phyloP scores from a whole-genome alignment of 2,797 vertebrate genomes.

The Pseudochromis fuscus region DNA sequence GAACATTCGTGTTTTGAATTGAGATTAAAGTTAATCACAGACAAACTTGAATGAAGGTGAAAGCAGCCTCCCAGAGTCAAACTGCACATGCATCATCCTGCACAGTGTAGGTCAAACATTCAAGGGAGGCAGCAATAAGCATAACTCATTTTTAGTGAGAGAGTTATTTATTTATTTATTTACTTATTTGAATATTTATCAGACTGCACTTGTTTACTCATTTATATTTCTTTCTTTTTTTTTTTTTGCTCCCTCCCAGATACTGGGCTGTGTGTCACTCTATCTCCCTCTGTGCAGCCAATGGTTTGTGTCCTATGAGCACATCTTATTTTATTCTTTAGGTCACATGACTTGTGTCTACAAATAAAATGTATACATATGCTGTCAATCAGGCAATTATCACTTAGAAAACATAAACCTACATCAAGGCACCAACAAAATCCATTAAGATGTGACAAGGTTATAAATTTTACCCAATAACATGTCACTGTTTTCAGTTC shows the following conservation, averaged over 20 bases:
- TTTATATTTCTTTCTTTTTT: neutral
- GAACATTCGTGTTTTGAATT: neutral
- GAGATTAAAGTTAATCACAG: neutral
- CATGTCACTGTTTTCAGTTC: too few relatives aligned
- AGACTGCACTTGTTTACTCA: neutral
- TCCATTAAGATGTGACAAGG: too few relatives aligned
- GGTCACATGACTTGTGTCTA: neutral
- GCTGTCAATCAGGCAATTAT: too few relatives aligned
- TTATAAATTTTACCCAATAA: too few relatives aligned
- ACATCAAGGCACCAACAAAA: too few relatives aligned
- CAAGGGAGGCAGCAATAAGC: neutral
- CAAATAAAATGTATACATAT: neutral
- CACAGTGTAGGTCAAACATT: neutral
- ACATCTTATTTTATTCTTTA: neutral
- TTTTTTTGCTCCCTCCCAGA: too few relatives aligned
- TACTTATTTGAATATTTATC: neutral
- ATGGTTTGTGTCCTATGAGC: too few relatives aligned
- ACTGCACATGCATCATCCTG: neutral
- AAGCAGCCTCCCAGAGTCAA: neutral
- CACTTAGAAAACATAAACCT: too few relatives aligned
- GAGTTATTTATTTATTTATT: neutral
- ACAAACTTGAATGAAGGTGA: neutral
- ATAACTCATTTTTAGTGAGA: neutral
- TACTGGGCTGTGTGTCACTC: too few relatives aligned
- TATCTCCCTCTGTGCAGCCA: neutral